A percentile compares a stretch with the other conserved stretches of the same genome.
Evolutionary conservation across 1,140 invertebrate genomes (phyloP).

Genomic region (Drosophila sturtevanti): DNA sequence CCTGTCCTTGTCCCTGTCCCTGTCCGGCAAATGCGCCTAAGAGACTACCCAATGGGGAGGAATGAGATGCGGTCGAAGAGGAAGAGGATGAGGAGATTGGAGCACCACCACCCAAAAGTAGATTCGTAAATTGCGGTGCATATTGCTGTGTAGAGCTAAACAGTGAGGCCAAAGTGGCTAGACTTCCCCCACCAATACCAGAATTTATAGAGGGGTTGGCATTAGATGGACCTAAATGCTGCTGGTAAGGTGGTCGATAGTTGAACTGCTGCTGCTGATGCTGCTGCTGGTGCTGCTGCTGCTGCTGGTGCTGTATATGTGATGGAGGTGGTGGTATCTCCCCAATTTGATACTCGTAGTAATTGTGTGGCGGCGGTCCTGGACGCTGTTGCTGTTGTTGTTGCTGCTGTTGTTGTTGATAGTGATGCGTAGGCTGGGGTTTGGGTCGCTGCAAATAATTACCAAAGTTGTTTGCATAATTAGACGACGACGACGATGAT

Average conservation of each 20-base stretch:
- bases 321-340: constrained; percentile 64
- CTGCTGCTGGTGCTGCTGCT: constrained; percentile 42
- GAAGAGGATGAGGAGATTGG: constrained; percentile 46
- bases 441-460: constrained; percentile 78
- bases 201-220: constrained; percentile 11
- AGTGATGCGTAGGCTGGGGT: constrained; percentile 29
- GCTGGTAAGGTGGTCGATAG: constrained; percentile 61
- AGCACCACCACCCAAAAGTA: constrained; percentile 65
- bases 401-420: constrained; percentile 19
- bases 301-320: constrained; percentile 36
- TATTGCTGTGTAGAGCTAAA: constrained; percentile 70
- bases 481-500: constrained; percentile 53
- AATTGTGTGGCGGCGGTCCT: constrained; percentile 67
- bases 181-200: constrained; percentile 34
- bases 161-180: constrained; percentile 72
- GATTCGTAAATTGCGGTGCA: constrained; percentile 80
- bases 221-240: not conserved
- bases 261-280: constrained; percentile 59
- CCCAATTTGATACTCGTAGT: constrained; percentile 80
- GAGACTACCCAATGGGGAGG: constrained; percentile 68
- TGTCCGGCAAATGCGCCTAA: constrained; percentile 62
- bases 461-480: constrained; percentile 82
- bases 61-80: constrained; percentile 14
- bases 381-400: constrained; percentile 45
- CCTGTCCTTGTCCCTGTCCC: constrained; percentile 29